These are phyloP conservation scores for Picus viridis DNA, from an alignment of 2,797 vertebrate genomes.

Conservation along the genomic window DNA sequence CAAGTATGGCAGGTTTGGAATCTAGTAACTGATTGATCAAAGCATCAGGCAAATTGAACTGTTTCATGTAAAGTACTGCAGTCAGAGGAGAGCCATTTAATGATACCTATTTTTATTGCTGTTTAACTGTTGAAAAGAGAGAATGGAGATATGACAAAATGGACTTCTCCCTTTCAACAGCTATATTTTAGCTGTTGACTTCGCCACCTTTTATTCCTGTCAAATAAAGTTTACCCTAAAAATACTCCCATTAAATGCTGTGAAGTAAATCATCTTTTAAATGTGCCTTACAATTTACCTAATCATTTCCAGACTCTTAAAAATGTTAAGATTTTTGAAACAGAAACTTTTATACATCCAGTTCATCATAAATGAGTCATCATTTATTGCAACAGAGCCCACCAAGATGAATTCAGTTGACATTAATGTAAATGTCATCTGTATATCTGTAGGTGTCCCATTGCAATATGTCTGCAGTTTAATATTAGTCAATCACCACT, in stretches of 20 bases:
- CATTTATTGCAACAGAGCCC: background rate
- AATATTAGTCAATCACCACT: background rate
- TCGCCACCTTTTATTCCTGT: background rate
- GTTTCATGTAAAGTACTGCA: background rate
- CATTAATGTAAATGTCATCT: slow-evolving; percentile 7
- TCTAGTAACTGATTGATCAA: background rate
- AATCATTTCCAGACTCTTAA: background rate
- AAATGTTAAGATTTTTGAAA: background rate
- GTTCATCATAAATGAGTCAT: background rate
- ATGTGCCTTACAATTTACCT: background rate
- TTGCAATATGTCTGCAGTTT: background rate
- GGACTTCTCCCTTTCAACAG: background rate
- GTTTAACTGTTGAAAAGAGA: background rate
- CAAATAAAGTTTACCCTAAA: background rate
- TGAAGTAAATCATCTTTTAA: background rate
- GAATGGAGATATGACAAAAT: background rate
- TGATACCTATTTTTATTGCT: background rate
- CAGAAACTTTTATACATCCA: background rate
- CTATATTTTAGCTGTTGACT: background rate
- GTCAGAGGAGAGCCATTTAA: background rate
- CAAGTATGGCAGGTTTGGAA: background rate
- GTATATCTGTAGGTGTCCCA: background rate
- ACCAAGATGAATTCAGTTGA: background rate
- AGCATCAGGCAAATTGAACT: background rate
- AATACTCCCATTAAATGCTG: background rate